Percentiles rank a stretch among this genome's conserved stretches.
phyloP scores from a whole-genome alignment of 2,113 vertebrate genomes.

The Polyodon spathula region DNA sequence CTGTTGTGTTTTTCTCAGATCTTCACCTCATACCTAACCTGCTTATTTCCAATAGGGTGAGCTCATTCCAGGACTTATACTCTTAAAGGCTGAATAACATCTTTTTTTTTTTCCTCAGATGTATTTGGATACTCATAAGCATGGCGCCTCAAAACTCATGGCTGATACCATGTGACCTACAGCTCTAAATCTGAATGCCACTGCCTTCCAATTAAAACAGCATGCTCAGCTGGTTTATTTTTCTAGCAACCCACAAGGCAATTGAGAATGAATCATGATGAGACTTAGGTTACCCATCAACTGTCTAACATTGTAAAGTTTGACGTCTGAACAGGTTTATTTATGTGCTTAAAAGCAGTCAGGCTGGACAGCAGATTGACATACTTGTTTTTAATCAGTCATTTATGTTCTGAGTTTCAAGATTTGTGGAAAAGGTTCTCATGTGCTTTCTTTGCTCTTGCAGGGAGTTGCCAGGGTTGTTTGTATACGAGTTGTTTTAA shows the following conservation, averaged over 20 bases:
- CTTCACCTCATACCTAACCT: background rate
- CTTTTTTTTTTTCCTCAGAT: background rate
- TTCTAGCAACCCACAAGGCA: background rate
- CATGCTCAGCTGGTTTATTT: background rate
- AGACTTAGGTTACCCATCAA: background rate
- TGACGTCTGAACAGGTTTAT: background rate
- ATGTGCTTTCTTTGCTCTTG: no score
- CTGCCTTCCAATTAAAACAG: constrained; percentile 2
- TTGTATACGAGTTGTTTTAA: no score
- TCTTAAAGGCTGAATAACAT: background rate
- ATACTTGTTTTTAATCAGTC: background rate
- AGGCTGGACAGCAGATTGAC: background rate
- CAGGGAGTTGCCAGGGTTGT: no score
- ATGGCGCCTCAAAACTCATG: background rate
- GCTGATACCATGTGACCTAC: background rate
- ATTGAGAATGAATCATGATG: background rate
- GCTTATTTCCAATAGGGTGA: background rate
- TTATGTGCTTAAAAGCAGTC: background rate
- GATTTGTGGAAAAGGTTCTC: background rate
- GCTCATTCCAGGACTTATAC: background rate
- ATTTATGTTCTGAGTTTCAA: background rate
- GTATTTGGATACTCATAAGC: background rate
- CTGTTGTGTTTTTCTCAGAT: background rate
- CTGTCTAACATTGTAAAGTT: background rate
- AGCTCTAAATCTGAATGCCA: background rate